Conservation (phyloP, 2,888 invertebrate genomes). For the Melinaea menophilus region DNA sequence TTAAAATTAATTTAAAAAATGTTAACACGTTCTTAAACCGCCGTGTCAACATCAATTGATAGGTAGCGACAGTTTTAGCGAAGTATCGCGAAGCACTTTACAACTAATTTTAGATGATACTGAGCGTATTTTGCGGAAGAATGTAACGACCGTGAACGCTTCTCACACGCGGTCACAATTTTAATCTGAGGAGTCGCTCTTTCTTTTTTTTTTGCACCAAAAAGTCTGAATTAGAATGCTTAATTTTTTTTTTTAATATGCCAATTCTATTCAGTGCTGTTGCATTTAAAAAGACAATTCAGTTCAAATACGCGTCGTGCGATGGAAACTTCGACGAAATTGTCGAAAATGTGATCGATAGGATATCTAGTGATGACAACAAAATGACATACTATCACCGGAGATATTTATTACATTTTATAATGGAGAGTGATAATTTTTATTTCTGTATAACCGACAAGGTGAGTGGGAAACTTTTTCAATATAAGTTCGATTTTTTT, state of each 20-base stretch:
- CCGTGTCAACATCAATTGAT: conserved; percentile 41
- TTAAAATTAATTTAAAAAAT: not conserved
- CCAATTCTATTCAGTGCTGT: conserved; percentile 94
- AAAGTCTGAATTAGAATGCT: not conserved
- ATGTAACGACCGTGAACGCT: conserved; percentile 26
- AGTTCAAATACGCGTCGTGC: conserved; percentile 92
- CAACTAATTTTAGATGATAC: conserved; percentile 50
- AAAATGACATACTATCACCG: conserved; percentile 91
- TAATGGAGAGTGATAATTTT: conserved; percentile 86
- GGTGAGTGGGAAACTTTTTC: conserved; percentile 74
- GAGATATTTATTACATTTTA: conserved; percentile 85
- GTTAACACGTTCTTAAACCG: not conserved
- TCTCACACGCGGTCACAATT: conserved; percentile 23
- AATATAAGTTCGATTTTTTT: too few relatives aligned
- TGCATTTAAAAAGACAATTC: conserved; percentile 85
- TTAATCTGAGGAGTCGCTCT: conserved; percentile 6
- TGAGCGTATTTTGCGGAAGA: conserved; percentile 39
- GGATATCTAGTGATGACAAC: conserved; percentile 86
- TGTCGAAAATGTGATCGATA: conserved; percentile 88
- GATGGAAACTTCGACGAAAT: conserved; percentile 96
- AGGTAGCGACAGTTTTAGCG: conserved; percentile 58
- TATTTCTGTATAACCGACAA: conserved; percentile 97
- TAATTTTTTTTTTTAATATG: conserved; percentile 74
- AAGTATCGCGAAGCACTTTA: conserved; percentile 43
- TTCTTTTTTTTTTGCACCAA: not conserved